Evolutionary conservation across 2,888 invertebrate genomes (phyloP).

Genomic region (Polyommatus icarus): DNA sequence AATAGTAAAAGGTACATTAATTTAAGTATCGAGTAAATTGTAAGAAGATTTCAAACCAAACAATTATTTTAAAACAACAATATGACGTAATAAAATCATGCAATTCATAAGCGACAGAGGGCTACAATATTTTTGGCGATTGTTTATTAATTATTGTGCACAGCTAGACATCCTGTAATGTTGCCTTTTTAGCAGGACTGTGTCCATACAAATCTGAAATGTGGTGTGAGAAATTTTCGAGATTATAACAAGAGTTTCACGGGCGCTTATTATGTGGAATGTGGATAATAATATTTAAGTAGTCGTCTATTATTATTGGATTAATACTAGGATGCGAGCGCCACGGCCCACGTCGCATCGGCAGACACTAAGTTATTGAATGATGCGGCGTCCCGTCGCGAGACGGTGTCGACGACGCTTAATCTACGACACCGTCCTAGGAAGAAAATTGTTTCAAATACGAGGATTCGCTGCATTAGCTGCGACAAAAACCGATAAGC

Average conservation of each 20-base stretch:
- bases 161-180: too few species aligned
- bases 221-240: constrained; percentile 1
- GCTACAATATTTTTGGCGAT: too few species aligned
- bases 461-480: not conserved
- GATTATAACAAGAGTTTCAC: not conserved
- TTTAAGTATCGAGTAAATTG: too few species aligned
- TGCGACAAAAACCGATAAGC: not conserved
- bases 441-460: not conserved
- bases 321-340: not conserved
- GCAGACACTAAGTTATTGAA: not conserved
- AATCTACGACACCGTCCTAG: not conserved
- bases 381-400: not conserved
- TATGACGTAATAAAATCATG: too few species aligned
- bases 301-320: not conserved
- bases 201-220: not conserved
- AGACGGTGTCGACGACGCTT: not conserved
- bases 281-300: too few species aligned
- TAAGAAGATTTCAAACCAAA: too few species aligned
- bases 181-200: too few species aligned
- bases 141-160: too few species aligned
- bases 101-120: too few species aligned
- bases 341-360: not conserved
- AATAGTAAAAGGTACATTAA: too few species aligned
- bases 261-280: not conserved
- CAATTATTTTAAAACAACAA: too few species aligned